A percentile compares a stretch with the other conserved stretches of the same genome.
Conservation (phyloP, 2,888 invertebrate genomes). For the Glyphotaelius pellucidus region DNA sequence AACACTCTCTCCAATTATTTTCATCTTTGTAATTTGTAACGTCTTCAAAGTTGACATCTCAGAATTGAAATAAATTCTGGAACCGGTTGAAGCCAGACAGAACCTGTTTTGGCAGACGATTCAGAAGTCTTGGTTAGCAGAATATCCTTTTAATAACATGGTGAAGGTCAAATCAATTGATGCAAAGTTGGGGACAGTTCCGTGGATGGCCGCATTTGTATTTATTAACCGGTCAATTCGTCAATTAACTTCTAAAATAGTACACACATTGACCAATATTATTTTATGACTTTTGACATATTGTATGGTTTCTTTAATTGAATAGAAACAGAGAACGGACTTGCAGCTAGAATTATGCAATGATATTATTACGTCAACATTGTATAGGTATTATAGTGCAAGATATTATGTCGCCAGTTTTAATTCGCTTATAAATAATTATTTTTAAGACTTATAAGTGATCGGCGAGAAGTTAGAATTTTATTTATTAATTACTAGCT, state of each 20-base stretch:
- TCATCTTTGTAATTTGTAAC: not conserved
- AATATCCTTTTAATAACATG: not conserved
- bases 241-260: not conserved
- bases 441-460: no score
- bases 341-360: not conserved
- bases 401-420: no score
- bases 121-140: not conserved
- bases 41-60: not conserved
- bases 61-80: not conserved
- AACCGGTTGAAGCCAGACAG: not conserved
- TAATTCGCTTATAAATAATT: no score
- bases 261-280: not conserved
- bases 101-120: not conserved
- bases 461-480: not conserved
- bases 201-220: not conserved
- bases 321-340: not conserved
- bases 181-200: not conserved
- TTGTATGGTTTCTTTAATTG: not conserved
- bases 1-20: not conserved
- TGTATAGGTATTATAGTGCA: no score
- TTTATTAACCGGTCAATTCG: not conserved
- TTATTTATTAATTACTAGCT: not conserved
- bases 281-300: not conserved
- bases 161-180: slow-evolving; percentile 1
- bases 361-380: no score